phyloP scores from a whole-genome alignment of 2,888 invertebrate species.

The Strigamia maritima region DNA sequence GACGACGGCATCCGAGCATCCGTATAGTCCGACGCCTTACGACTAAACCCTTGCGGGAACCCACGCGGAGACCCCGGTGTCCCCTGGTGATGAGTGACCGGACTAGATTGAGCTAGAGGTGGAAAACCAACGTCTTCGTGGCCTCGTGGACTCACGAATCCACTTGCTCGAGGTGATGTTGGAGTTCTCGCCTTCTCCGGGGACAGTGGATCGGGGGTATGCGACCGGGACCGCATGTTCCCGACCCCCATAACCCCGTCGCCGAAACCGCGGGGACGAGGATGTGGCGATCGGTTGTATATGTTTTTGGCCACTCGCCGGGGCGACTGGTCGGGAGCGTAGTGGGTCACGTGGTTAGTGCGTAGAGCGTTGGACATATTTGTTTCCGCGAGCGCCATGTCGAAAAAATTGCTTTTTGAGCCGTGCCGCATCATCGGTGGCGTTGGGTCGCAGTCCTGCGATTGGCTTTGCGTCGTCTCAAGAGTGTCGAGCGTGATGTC shows the following conservation, averaged over 20 bases:
- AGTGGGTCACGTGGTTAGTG: constrained; percentile 41
- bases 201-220: constrained; percentile 59
- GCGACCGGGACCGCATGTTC: constrained; percentile 57
- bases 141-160: constrained; percentile 29
- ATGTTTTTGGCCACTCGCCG: constrained; percentile 42
- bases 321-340: constrained; percentile 53
- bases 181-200: constrained; percentile 50
- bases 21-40: constrained; percentile 14
- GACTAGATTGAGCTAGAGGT: constrained; percentile 39
- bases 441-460: constrained; percentile 88
- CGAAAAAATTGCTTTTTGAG: constrained; percentile 82
- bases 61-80: constrained; percentile 29
- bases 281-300: constrained; percentile 73
- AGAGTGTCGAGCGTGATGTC: constrained; percentile 71
- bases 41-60: neutral
- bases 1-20: neutral
- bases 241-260: constrained; percentile 48
- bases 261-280: constrained; percentile 59
- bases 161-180: constrained; percentile 53
- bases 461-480: constrained; percentile 57
- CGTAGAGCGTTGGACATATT: constrained; percentile 44
- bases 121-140: constrained; percentile 35
- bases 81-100: constrained; percentile 36
- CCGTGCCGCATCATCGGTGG: constrained; percentile 68
- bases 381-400: constrained; percentile 62